A percentile compares a stretch with the other conserved stretches of the same genome.
Conservation (phyloP, 2,797 vertebrate genomes). For the Halcyon smyrnensis region DNA sequence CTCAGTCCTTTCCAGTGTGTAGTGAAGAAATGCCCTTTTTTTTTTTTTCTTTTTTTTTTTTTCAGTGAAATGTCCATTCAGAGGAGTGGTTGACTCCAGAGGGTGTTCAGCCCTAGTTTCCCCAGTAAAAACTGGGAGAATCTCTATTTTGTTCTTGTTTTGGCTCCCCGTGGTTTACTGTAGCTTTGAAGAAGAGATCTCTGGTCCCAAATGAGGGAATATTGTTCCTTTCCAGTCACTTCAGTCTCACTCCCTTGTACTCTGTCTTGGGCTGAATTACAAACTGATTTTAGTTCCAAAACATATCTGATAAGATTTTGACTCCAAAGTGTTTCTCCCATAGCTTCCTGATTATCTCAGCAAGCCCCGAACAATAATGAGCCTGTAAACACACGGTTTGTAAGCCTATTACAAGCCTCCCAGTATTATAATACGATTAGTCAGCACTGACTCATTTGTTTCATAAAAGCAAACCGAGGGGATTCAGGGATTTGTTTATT, state of each 20-base stretch:
- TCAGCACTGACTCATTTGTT: constrained; percentile 74
- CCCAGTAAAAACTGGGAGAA: neutral
- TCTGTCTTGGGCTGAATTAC: neutral
- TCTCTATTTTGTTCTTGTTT: neutral
- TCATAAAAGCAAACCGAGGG: constrained; percentile 61
- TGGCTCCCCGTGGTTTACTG: neutral
- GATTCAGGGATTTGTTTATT: constrained; percentile 63
- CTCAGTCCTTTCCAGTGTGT: neutral
- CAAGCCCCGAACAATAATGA: constrained; percentile 36
- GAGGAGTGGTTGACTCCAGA: neutral
- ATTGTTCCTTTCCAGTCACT: neutral
- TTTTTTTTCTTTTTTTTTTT: neutral
- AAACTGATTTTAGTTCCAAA: neutral
- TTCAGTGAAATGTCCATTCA: neutral
- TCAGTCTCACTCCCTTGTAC: neutral
- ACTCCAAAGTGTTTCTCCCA: neutral
- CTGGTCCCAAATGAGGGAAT: neutral
- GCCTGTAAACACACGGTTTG: constrained; percentile 43
- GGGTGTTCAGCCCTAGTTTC: neutral
- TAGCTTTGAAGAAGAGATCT: neutral
- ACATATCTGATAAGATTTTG: neutral
- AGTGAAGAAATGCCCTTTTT: neutral
- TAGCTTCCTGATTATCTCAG: constrained; percentile 26
- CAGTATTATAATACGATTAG: constrained; percentile 46
- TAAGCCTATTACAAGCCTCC: constrained; percentile 47